Evolutionary conservation across 2,797 vertebrate genomes (phyloP), one percentile per base, ranked within the genome.

Genomic region (Potorous gilbertii): DNA sequence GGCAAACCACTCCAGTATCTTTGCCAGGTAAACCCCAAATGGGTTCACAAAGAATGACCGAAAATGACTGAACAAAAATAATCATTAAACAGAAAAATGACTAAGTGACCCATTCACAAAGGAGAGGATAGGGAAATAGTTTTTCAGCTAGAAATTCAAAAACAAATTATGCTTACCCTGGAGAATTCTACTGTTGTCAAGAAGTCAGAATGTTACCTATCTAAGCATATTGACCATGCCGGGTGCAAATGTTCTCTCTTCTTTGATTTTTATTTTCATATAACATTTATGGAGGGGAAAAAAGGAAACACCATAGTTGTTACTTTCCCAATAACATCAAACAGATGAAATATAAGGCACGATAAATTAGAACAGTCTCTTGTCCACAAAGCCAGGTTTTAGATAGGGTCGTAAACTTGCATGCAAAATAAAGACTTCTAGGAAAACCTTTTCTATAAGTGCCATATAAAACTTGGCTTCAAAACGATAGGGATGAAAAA

Each of bases 101-200:
- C 97, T 96, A 95, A 98, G 97, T 96, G 97, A 93, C 91, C 97
- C 94, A 96, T 92, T 95, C 96, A 95, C 94, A 90, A 97, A 94
- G 97, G 93, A 0, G 90, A 97, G 96, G 97, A 96, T 13, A 74
- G 94, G 97, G 96, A 97, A 93, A 96, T 92, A 94, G 94, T 96
- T 98, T 94, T 98, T 98, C 97, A 98, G 96, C 97, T 97, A 94
- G 95, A 97, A 95, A 94, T 97, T 59, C 87, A 96, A 74, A 90
- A 96, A 95, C 91, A 98, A 98, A 98, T 97, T 91, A 90, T 56
- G 0, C 74, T 81, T 81, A 57, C 98, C 93, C 96, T 1, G 46
- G 97, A 98, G 98, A 98, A 74, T 97, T 92, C 96, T 97, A 96
- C 31, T 55, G 66, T 66, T 97, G 95, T 97, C 96, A 94, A 96